Conservation (phyloP, 92 coral and sea anemone genomes). For the Epizoanthus ramosus region DNA sequence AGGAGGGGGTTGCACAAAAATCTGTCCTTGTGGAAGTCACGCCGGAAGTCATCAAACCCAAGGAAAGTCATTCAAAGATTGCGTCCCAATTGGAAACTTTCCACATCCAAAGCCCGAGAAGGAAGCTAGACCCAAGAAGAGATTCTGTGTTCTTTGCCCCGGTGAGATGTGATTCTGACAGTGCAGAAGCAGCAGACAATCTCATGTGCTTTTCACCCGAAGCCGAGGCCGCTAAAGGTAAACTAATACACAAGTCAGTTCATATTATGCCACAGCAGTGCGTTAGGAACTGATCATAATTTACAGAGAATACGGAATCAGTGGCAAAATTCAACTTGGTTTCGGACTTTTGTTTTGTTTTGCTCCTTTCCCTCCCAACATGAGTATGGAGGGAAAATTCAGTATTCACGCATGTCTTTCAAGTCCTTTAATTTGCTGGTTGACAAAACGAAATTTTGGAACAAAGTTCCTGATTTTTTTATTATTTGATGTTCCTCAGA, state of each 20-base stretch:
- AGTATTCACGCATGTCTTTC: no score
- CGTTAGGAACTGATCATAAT: no score
- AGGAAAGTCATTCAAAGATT: conserved; percentile 9
- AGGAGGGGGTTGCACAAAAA: background rate
- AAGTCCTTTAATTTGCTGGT: no score
- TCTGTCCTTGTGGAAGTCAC: conserved; percentile 33
- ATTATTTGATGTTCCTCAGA: no score
- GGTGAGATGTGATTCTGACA: background rate
- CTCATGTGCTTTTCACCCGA: conserved; percentile 29
- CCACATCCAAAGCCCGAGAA: conserved; percentile 29
- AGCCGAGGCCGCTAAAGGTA: conserved; percentile 13
- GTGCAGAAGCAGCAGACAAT: conserved; percentile 11
- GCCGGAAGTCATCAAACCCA: background rate
- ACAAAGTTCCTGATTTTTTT: no score
- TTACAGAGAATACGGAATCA: no score
- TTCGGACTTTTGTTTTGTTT: no score
- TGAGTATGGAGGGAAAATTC: no score
- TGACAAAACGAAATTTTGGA: no score
- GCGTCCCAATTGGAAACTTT: conserved; percentile 16
- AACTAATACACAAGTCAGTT: background rate
- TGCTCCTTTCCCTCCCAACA: no score
- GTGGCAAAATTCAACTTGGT: no score
- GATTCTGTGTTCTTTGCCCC: conserved; percentile 89
- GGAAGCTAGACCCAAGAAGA: conserved; percentile 45
- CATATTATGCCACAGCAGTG: no score